These are phyloP conservation scores for Gracilinanus agilis DNA, from an alignment of 2,113 vertebrate genomes.

Conservation along the genomic window DNA sequence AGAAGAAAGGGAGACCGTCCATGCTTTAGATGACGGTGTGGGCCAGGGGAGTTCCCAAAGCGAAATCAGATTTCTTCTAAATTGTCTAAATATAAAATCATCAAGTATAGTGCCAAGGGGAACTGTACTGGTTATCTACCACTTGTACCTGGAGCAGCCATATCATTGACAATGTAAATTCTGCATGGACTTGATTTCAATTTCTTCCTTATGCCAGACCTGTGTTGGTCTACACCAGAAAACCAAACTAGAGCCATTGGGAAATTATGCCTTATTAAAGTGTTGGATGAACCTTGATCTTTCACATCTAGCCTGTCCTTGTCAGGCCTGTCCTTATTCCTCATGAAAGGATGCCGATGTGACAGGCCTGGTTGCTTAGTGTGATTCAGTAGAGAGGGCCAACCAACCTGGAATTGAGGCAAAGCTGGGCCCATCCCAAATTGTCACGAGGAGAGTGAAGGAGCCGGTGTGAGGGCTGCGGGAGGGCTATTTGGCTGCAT, in stretches of 20 bases:
- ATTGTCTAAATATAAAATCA: background rate
- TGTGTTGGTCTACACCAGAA: background rate
- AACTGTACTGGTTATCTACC: background rate
- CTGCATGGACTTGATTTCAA: background rate
- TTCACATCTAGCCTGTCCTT: background rate
- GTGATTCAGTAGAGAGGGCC: background rate
- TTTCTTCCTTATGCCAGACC: background rate
- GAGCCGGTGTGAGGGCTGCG: too few species aligned
- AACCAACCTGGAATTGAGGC: background rate
- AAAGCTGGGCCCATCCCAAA: too few species aligned
- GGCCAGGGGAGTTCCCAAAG: background rate
- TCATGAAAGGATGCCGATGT: background rate
- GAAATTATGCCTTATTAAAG: background rate
- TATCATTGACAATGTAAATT: background rate
- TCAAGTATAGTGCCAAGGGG: background rate
- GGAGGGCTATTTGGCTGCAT: too few species aligned
- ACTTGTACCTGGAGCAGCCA: rapidly evolving
- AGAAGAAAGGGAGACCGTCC: background rate
- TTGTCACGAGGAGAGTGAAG: too few species aligned
- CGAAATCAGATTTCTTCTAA: background rate
- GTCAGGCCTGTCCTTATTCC: background rate
- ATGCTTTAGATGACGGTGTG: background rate
- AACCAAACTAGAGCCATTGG: conserved; percentile 58
- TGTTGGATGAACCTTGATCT: background rate
- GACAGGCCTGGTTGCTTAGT: background rate